Conservation (phyloP, 2,888 invertebrate genomes). For the Erebia palarica region DNA sequence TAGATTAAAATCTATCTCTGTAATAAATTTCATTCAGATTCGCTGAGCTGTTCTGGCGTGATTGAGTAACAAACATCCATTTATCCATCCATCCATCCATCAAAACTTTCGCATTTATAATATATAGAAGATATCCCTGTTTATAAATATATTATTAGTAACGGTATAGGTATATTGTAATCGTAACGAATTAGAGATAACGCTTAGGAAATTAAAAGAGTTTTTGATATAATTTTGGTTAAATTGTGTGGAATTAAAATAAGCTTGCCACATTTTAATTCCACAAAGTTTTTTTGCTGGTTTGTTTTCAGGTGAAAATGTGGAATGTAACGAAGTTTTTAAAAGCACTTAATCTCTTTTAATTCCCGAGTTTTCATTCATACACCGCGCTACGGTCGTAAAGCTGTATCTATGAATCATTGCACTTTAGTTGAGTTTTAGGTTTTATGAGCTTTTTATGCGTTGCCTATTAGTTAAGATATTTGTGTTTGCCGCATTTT, state of each 20-base stretch:
- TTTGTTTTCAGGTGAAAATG: constrained; percentile 18
- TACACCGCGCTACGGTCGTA: constrained; percentile 7
- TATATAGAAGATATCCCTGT: too few species aligned
- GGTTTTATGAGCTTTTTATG: neutral
- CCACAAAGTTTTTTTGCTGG: neutral
- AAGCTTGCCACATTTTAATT: too few species aligned
- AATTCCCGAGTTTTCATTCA: constrained; percentile 15
- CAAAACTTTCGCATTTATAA: neutral
- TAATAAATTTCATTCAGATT: too few species aligned
- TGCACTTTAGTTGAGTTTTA: constrained; percentile 16
- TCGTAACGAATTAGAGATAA: neutral
- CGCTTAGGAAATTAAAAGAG: neutral
- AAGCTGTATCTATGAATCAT: constrained; percentile 21
- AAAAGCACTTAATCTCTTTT: constrained; percentile 21
- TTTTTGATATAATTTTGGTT: neutral
- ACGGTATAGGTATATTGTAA: too few species aligned
- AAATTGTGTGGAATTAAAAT: neutral
- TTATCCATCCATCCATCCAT: too few species aligned
- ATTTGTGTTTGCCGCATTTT: neutral
- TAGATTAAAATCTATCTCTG: too few species aligned
- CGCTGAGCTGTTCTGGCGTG: too few species aligned
- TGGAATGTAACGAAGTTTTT: constrained; percentile 15
- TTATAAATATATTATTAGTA: too few species aligned
- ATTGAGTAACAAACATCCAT: too few species aligned
- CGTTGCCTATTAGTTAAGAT: neutral